Percentiles rank a stretch among this genome's conserved stretches.
Evolutionary conservation across 2,888 invertebrate species (phyloP).

Genomic region (Linyphia triangularis): DNA sequence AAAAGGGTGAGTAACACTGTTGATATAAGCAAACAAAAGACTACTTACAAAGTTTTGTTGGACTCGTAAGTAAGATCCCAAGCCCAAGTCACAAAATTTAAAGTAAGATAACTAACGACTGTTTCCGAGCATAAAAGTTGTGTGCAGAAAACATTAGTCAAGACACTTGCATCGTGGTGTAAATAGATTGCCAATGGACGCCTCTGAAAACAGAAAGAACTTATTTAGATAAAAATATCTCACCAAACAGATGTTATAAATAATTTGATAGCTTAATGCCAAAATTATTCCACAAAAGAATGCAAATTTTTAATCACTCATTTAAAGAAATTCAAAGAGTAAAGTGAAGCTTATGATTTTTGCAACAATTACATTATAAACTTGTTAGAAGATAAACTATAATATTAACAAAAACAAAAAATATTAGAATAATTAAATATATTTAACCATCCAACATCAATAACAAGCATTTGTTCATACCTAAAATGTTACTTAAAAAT

Average conservation of each 20-base stretch:
- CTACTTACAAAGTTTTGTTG: slow-evolving; percentile 83
- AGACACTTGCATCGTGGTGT: slow-evolving; percentile 96
- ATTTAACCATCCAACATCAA: too few relatives aligned
- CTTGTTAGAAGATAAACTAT: too few relatives aligned
- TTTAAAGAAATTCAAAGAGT: not conserved
- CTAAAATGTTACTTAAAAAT: too few relatives aligned
- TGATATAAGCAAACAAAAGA: not conserved
- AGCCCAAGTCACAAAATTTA: slow-evolving; percentile 95
- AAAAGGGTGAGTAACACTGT: not conserved
- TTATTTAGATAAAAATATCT: not conserved
- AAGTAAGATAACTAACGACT: slow-evolving; percentile 91
- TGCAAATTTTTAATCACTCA: not conserved
- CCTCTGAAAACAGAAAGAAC: slow-evolving; percentile 84
- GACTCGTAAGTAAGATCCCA: slow-evolving; percentile 96
- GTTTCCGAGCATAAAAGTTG: slow-evolving; percentile 94
- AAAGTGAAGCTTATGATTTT: not conserved
- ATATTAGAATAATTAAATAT: too few relatives aligned
- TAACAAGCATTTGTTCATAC: too few relatives aligned
- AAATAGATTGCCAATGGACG: slow-evolving; percentile 96
- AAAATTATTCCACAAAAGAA: not conserved
- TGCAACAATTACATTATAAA: slow-evolving; percentile 7
- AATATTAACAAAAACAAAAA: too few relatives aligned
- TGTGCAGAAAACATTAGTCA: slow-evolving; percentile 98
- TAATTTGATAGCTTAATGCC: not conserved
- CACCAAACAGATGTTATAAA: not conserved